These are phyloP conservation scores for rat (Rattus norvegicus) DNA, from an alignment of 2,113 vertebrate species.

Conservation along the genomic window DNA sequence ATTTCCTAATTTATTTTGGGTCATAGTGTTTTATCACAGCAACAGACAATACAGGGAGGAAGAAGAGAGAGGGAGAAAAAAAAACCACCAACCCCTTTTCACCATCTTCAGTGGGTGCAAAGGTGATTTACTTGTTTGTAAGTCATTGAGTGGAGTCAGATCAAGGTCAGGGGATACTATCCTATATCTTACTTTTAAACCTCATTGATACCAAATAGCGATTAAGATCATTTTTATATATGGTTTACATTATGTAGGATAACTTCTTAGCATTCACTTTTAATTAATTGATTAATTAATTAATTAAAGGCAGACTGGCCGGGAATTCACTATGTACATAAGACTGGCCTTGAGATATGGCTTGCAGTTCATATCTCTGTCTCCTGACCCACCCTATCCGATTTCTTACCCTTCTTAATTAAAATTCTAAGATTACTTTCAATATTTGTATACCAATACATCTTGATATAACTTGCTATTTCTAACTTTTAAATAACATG, in stretches of 20 bases:
- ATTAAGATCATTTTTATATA: slow-evolving; percentile 17
- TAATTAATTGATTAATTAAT: background rate
- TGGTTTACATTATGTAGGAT: background rate
- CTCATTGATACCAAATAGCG: background rate
- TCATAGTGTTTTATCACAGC: background rate
- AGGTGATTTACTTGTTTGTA: background rate
- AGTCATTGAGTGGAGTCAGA: background rate
- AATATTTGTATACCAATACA: background rate
- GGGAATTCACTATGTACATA: background rate
- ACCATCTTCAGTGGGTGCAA: background rate
- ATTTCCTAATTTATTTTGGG: background rate
- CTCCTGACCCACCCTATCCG: background rate
- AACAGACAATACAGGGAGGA: background rate
- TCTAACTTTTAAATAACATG: background rate
- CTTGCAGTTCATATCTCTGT: background rate
- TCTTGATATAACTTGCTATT: background rate
- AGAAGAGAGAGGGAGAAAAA: background rate
- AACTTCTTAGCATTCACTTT: slow-evolving; percentile 5
- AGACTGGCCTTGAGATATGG: background rate
- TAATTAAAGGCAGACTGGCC: too few species aligned
- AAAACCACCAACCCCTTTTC: background rate
- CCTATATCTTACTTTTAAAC: background rate
- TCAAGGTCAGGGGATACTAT: background rate
- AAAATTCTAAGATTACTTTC: background rate
- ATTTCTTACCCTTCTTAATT: slow-evolving; percentile 20